Evolutionary conservation across 2,888 invertebrate genomes (phyloP).

Genomic region (Atrina japonica): DNA sequence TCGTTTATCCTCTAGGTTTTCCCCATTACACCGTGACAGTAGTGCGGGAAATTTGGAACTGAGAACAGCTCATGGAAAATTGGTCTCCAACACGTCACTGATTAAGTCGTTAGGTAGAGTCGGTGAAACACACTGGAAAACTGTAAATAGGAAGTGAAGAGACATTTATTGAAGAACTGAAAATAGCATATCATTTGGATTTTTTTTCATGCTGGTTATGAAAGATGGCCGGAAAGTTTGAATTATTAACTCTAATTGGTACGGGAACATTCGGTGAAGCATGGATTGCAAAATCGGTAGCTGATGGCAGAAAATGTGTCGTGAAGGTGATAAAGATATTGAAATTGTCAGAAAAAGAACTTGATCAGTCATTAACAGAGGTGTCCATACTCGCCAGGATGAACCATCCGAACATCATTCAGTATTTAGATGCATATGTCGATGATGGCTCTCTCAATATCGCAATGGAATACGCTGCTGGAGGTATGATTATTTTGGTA

Average conservation of each 20-base stretch:
- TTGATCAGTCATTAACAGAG: slow-evolving; percentile 67
- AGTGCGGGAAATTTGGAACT: too few species aligned
- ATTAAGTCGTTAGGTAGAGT: too few species aligned
- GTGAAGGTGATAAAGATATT: slow-evolving; percentile 68
- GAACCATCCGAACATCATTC: slow-evolving; percentile 72
- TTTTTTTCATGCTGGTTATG: background rate
- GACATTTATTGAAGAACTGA: too few species aligned
- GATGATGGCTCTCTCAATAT: slow-evolving; percentile 66
- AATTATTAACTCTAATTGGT: slow-evolving; percentile 65
- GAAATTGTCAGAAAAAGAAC: slow-evolving; percentile 49
- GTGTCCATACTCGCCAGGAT: slow-evolving; percentile 71
- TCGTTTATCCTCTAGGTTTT: too few species aligned
- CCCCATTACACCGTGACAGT: too few species aligned
- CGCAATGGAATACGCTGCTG: slow-evolving; percentile 76
- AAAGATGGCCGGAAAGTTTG: slow-evolving; percentile 70
- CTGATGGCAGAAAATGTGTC: slow-evolving; percentile 57
- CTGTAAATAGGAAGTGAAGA: too few species aligned
- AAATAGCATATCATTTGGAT: too few species aligned
- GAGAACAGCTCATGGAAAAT: too few species aligned
- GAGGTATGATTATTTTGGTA: slow-evolving; percentile 61
- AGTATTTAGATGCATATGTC: slow-evolving; percentile 73
- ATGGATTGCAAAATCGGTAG: slow-evolving; percentile 64
- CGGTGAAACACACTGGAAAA: too few species aligned
- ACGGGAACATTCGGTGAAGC: slow-evolving; percentile 75
- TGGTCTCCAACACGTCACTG: too few species aligned